Evolutionary conservation across 2,797 vertebrate genomes (phyloP), one percentile per base, ranked within the genome.

Genomic region (Sus cebifrons): DNA sequence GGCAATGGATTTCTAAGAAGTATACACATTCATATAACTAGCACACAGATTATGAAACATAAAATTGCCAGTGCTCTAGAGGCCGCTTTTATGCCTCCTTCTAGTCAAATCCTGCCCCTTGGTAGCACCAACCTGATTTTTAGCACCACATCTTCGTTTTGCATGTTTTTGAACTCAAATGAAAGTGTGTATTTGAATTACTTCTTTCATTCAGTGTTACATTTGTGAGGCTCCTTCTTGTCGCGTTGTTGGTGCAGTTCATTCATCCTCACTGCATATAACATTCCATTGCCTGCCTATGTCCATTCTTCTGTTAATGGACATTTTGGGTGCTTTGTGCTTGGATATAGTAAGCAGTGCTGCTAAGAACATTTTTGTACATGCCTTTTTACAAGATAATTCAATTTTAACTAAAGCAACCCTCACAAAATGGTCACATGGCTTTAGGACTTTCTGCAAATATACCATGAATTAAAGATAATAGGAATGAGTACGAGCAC

Each of bases 391-490:
- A 64, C 74, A 74, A 83, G 44, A 44, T 23, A 81, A 92, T 88
- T 90, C 36, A 74, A 36, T 70, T 82, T 91, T 70, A 94, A 44
- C 18, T 49, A 60, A 94, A 86, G 52, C 70, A 54, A 73, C 65
- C 29, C 52, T 65, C 75, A 75, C 11, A 52, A 79, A 81, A 58
- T n/a, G 10, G n/a, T n/a, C 78, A 75, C 0, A 0, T 44, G 23
- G 44, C 60, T 81, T 86, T 67, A 75, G 73, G 58, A 27, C 67
- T 73, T 91, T n/a, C 70, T 95, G 21, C 32, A 75, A 93, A 82
- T 68, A 27, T 36, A 27, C 7, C n/a, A 60, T 10, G 2, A 74
- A 13, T 56, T 74, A 58, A 71, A 86, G 23, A 58, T 12, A 90
- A 74, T 15, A 14, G 44, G 32, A 70, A 62, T 62, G 79, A 79